Base-by-base conservation (phyloP, 2,888 invertebrate genomes). In the Oligia latruncula region DNA sequence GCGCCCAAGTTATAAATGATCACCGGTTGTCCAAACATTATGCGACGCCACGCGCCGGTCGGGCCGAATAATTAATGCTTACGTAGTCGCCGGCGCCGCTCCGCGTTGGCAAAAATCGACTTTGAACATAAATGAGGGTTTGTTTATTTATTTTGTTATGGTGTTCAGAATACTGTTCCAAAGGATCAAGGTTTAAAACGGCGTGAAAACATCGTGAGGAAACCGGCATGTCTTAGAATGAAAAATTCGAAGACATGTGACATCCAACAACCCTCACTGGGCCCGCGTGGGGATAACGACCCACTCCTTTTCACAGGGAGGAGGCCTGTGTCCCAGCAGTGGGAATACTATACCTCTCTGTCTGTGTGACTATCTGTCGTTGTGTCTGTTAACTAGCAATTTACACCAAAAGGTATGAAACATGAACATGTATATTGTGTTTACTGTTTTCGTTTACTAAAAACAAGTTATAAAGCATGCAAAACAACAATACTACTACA, bases 1-100 rank as follows among this genome's bases (percentile, higher is more conserved):
- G 83, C 84, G 87, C 87, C 85, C 89, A 92, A 92, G 92, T 94
- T 93, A 94, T 91, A 93, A 95, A 95, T 93, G 95, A 94, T 94
- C 91, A 90, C 85, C 88, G 89, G 89, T 89, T 90, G 89, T 89
- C 90, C 91, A 90, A 92, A 92, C 90, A 94, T 95, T 95, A 95
- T 95, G 95, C 94, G 91, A 78, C 87, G 90, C 91, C 95, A 95
- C 94, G 95, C 90, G 88, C 92, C 93, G 95, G 94, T 94, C 95
- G 94, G 92, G 92, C 93, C 87, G 86, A 77, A 89, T 95, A 95
- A 95, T 95, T 93, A 94, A 95, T 95, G 94, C 95, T 92, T 89
- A 91, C 93, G 92, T 93, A 93, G 92, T 88, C 91, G 91, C 82
- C 87, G 43, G 82, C 84, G 77, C 81, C 82, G 85, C 66, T 74